A percentile compares a stretch with the other conserved stretches of the same genome.
phyloP scores from a whole-genome alignment of 2,888 invertebrate species.

The Odontocolon sp. region DNA sequence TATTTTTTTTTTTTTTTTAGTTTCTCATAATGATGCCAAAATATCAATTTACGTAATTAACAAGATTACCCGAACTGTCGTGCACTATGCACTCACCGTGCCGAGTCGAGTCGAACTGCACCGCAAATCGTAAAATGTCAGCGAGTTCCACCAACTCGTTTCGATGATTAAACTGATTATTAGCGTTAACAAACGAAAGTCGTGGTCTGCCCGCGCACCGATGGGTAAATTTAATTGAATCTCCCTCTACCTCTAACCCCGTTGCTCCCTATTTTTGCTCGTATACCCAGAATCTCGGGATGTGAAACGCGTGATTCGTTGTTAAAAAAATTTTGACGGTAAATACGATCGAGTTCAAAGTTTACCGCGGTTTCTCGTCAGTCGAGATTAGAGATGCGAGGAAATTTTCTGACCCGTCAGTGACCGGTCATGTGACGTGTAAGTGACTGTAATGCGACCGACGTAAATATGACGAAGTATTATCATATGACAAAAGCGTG shows the following conservation, averaged over 20 bases:
- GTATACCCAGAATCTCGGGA: not conserved
- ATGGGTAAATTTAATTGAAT: conserved; percentile 58
- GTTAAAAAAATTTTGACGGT: conserved; percentile 38
- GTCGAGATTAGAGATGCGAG: too few relatives aligned
- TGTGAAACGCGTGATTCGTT: conserved; percentile 49
- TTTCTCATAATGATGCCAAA: not conserved
- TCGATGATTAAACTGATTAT: not conserved
- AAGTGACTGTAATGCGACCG: too few relatives aligned
- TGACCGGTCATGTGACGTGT: too few relatives aligned
- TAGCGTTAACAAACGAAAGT: conserved; percentile 27
- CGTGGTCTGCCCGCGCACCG: conserved; percentile 12
- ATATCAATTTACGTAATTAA: conserved; percentile 61
- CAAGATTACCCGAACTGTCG: conserved; percentile 60
- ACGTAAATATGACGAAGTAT: too few relatives aligned
- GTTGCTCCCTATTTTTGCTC: too few relatives aligned
- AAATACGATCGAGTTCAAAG: conserved; percentile 26
- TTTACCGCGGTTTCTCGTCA: not conserved
- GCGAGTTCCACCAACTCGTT: not conserved
- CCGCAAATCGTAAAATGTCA: not conserved
- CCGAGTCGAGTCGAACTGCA: not conserved
- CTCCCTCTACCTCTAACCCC: not conserved
- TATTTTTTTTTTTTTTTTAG: not conserved
- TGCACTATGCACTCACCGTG: not conserved
- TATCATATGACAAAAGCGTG: too few relatives aligned
- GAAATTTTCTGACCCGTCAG: too few relatives aligned